Base-by-base conservation (phyloP, 2,888 invertebrate genomes). In the Leucoma salicis region DNA sequence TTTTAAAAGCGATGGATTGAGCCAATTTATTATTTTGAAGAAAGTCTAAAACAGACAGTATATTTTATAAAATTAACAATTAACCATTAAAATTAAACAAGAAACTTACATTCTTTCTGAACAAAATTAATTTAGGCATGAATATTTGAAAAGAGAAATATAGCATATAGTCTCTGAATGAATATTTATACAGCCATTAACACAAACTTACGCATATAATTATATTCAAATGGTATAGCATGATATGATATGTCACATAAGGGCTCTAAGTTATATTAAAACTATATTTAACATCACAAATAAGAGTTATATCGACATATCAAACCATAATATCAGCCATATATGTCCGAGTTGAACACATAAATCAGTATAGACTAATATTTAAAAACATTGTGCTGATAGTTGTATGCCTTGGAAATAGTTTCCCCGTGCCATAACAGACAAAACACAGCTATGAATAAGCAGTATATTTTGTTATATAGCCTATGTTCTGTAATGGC, bases 281-380 rank as follows among this genome's bases (percentile, higher is more conserved):
- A 29, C 29, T 13, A 13, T 29, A 29, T 29, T 29, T 16, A 14
- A 6, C 12, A 16, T 2, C 21, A 32, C 11, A 35, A 31, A 35
- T 35, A 24, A n/a, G 16, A 16, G 16, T 14, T 33, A 21, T 25
- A 13, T 10, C 29, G n/a, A 14, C 10, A n/a, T 37, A 18, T 33
- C 21, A 27, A n/a, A 10, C 14, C 15, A 32, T 35, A 35, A 35
- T 39, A 25, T 14, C 46, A 46, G 41, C 42, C 46, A 46, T 51
- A 49, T 51, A 49, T 42, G 33, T 41, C 33, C 14, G 10, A 29
- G 10, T 21, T 18, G 28, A 11, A 37, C 7, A 44, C 24, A 46
- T 52, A 57, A 55, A 57, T 52, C 45, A 47, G 46, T 34, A 38
- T 44, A 55, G 38, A 46, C 40, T 39, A 46, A 56, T 52, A 56